A percentile compares a stretch with the other conserved stretches of the same genome.
Conservation (phyloP, 2,797 vertebrate genomes). For the Cetoscarus ocellatus region DNA sequence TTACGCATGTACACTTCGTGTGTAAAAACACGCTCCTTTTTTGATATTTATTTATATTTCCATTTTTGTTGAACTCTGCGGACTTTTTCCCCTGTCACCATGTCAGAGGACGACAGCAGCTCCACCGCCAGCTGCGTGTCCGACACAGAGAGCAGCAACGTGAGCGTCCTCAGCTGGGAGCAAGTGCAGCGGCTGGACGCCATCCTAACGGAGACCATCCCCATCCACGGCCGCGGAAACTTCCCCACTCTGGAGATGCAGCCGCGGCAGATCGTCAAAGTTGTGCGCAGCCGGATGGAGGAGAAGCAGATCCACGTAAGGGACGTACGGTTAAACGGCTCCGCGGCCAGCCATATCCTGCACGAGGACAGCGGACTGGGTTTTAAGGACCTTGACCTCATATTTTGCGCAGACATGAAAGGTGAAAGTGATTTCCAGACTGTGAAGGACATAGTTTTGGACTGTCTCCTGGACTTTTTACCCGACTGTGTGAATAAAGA, state of each 20-base stretch:
- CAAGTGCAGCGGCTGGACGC: slow-evolving; percentile 97
- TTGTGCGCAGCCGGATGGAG: slow-evolving; percentile 94
- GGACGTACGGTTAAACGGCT: slow-evolving; percentile 96
- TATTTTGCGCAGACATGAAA: slow-evolving; percentile 96
- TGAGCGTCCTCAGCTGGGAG: slow-evolving; percentile 96
- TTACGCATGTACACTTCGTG: slow-evolving; percentile 14
- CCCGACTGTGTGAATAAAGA: slow-evolving; percentile 98
- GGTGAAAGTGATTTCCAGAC: slow-evolving; percentile 97
- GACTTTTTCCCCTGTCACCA: slow-evolving; percentile 64
- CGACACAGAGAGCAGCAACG: slow-evolving; percentile 79
- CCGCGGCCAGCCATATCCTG: slow-evolving; percentile 96
- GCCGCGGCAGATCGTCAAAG: slow-evolving; percentile 96
- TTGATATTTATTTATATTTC: slow-evolving; percentile 3
- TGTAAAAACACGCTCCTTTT: slow-evolving; percentile 50
- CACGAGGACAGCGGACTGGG: slow-evolving; percentile 96
- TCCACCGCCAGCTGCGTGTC: slow-evolving; percentile 53
- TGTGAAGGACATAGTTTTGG: slow-evolving; percentile 97
- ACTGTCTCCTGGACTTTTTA: slow-evolving; percentile 98
- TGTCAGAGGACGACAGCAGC: slow-evolving; percentile 91
- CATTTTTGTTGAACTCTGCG: slow-evolving; percentile 4
- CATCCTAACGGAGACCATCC: slow-evolving; percentile 96
- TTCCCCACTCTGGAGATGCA: slow-evolving; percentile 98
- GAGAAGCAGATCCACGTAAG: slow-evolving; percentile 91
- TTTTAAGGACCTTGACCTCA: slow-evolving; percentile 98
- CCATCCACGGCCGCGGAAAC: slow-evolving; percentile 98